Conservation (phyloP, 1,140 invertebrate genomes). For the Drosophila kohkoa region DNA sequence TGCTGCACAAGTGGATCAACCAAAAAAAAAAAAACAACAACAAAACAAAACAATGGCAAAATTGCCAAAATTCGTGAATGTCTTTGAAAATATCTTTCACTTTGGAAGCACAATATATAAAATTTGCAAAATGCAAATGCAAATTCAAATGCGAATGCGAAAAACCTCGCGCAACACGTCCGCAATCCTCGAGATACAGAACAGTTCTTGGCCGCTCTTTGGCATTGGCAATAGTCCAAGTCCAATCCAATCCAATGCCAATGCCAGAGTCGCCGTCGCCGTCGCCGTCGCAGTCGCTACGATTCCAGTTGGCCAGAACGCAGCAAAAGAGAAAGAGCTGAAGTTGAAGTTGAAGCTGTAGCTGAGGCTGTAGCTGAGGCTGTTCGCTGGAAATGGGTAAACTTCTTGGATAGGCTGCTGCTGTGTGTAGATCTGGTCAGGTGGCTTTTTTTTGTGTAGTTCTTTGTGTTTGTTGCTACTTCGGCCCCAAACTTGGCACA, state of each 20-base stretch:
- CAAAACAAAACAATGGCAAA: too few species aligned
- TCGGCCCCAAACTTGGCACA: constrained; percentile 33
- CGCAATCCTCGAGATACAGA: constrained; percentile 51
- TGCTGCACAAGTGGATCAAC: too few species aligned
- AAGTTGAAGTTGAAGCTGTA: constrained; percentile 2
- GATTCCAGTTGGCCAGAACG: background rate
- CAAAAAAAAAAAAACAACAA: too few species aligned
- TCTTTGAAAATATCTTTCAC: background rate
- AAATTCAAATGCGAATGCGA: constrained; percentile 4
- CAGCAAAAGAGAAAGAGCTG: constrained; percentile 11
- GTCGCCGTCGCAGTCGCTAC: too few species aligned
- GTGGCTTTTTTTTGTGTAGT: constrained; percentile 28
- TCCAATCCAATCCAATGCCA: constrained; percentile 5
- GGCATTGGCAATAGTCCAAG: constrained; percentile 27
- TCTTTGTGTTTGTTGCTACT: too few species aligned
- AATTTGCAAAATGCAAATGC: background rate
- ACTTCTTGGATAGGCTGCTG: constrained; percentile 21
- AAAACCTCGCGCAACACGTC: constrained; percentile 37
- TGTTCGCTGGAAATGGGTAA: constrained; percentile 28
- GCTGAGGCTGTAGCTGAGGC: constrained; percentile 10
- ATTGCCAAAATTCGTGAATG: too few species aligned
- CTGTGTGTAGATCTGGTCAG: constrained; percentile 38
- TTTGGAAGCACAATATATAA: constrained; percentile 1
- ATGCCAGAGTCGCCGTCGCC: background rate
- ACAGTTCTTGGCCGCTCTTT: constrained; percentile 46